Evolutionary conservation across 2,888 invertebrate genomes (phyloP), one percentile per base, ranked within the genome.

Genomic region (Scaptomyza flava): DNA sequence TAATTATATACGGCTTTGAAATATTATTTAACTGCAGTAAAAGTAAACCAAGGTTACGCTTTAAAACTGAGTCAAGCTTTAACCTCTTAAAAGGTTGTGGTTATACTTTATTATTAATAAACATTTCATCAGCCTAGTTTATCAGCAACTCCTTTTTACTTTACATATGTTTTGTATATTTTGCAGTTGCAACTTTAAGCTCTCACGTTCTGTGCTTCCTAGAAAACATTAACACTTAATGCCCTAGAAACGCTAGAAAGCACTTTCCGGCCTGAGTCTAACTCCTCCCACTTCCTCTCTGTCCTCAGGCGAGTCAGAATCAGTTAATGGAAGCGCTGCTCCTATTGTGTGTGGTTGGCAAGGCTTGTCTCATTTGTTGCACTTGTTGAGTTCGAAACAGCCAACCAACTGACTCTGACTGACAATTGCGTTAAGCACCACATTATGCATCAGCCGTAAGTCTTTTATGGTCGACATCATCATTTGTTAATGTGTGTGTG

Each of bases 391-490:
- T 17, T 60, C 53, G 46, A 64, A 65, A 58, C 59, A 33, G 23
- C 51, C 56, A 64, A 65, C 34, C 73, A 66, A 61, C 57, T 38
- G 62, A 69, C 69, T 53, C 45, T 20, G 67, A 69, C 76, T 50
- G 69, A 62, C 79, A 70, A 67, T 53, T 50, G 72, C 72, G 72
- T 66, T 81, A 81, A 78, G 81, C 81, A 80, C 75, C 4, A 23
- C 23, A 77, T 81, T 86, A 80, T 86, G 81, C 81, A 80, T 74
- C 43, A 68, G 68, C 62, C 67, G 78, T 66, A 77, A 71, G 87
- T 79, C 77, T 82, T 84, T 87, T 87, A 87, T 80, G 81, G 82
- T 65, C 69, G 64, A 45, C 57, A 58, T 48, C 63, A 61, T 74
- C 57, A 53, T 73, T 68, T 57, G 58, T 64, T 66, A 41, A 36